Base-by-base conservation (phyloP, 2,888 invertebrate genomes). In the Thereva unica region DNA sequence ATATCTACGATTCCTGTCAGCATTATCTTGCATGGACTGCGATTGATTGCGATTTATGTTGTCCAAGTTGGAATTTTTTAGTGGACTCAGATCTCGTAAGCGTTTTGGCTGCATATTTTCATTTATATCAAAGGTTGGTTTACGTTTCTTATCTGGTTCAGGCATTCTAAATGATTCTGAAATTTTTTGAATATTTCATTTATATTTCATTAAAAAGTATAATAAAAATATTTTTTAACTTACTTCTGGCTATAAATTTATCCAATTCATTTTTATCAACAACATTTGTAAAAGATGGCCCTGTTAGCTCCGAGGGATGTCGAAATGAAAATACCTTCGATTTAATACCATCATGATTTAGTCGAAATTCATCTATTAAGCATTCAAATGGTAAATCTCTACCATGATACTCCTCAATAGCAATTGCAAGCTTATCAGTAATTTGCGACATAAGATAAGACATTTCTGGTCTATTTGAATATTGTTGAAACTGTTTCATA, bases 391-490 rank as follows among this genome's bases (percentile, higher is more conserved):
- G 89, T 64, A 83, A 83, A 74, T 89, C 81, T 54, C 91, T 85
- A 1, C 92, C 92, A 77, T 87, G 89, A 75, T 86, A 87, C 76
- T 86, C 85, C 78, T 92, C 91, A 73, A 92, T 87, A 72, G 89
- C 89, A 78, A 86, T 85, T 57, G 87, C 85, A 68, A 83, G 76
- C 68, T 84, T 84, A 63, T 84, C 86, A 68, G 87, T 82, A 23
- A 82, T 77, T 5, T 77, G 76, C 74, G 80, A 78, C 80, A 83
- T 74, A 75, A 83, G 72, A 0, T 82, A 76, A 72, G 86, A 83
- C 76, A 84, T 84, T 72, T 85, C 84, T 68, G 83, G 78, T 65
- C 85, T 85, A 71, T 84, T 82, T 72, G 85, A 85, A 77, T 86
- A 87, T 68, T 88, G 87, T 40, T 82, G 78, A 69, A 90, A 80